Percentiles rank a stretch among this genome's conserved stretches.
Evolutionary conservation across 2,797 vertebrate genomes (phyloP).

Genomic region (Muraenolepis orangiensis): DNA sequence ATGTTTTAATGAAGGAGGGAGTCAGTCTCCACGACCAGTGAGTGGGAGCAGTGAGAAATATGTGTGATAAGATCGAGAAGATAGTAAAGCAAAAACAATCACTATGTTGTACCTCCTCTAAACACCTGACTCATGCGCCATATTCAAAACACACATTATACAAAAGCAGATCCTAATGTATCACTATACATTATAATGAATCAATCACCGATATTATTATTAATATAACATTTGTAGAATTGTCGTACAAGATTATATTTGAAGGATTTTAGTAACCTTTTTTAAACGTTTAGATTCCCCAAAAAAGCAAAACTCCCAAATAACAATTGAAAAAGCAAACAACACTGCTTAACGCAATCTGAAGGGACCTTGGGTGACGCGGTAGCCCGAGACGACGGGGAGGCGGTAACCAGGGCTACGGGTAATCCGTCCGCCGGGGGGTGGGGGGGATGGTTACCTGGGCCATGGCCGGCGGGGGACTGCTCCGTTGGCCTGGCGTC

Average conservation of each 20-base stretch:
- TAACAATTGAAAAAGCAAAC: not conserved
- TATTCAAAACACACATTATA: not conserved
- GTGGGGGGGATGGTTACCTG: slow-evolving; percentile 59
- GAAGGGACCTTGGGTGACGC: not conserved
- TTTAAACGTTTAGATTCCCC: not conserved
- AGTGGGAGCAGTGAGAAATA: not conserved
- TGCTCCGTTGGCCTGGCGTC: slow-evolving; percentile 52
- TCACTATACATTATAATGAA: not conserved
- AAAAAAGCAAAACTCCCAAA: not conserved
- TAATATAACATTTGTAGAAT: not conserved
- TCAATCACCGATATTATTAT: not conserved
- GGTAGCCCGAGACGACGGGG: not conserved
- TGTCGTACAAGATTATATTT: no score
- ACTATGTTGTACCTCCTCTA: not conserved
- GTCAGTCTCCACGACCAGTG: not conserved
- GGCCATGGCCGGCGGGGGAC: slow-evolving; percentile 36
- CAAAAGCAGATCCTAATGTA: not conserved
- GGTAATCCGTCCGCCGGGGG: no score
- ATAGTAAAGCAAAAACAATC: not conserved
- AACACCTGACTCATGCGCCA: not conserved
- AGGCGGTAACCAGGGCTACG: no score
- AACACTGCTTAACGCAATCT: not conserved
- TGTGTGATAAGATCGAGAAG: not conserved
- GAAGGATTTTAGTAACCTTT: not conserved
- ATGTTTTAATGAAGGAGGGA: not conserved